Evolutionary conservation across 1,140 invertebrate genomes (phyloP).

Genomic region (Chironomus tepperi): DNA sequence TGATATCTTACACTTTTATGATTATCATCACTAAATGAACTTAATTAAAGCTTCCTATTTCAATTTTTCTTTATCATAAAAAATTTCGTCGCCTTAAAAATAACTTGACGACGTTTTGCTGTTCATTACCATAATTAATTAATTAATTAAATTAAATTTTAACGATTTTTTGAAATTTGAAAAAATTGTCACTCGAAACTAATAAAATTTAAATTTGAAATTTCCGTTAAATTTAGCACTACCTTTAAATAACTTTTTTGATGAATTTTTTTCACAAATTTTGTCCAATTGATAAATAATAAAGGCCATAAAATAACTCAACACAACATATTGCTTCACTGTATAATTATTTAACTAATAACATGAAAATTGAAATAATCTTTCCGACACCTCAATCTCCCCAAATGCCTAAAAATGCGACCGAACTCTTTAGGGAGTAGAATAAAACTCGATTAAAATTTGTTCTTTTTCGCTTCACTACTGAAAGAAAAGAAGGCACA

Average conservation of each 20-base stretch:
- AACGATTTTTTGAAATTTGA: too few species aligned
- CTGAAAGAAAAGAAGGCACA: not conserved
- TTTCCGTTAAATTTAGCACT: too few species aligned
- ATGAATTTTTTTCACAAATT: too few species aligned
- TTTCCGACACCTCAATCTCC: not conserved
- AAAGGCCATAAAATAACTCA: too few species aligned
- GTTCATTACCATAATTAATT: too few species aligned
- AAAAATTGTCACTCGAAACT: too few species aligned
- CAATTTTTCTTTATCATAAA: not conserved
- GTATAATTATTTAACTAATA: not conserved
- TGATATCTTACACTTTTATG: not conserved
- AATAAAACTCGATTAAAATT: conserved; percentile 18
- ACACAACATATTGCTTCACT: too few species aligned
- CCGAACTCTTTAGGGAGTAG: conserved; percentile 17
- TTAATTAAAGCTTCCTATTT: conserved; percentile 2
- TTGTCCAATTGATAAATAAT: too few species aligned
- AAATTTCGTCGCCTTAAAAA: not conserved
- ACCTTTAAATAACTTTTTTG: too few species aligned
- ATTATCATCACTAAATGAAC: not conserved
- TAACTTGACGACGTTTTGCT: too few species aligned
- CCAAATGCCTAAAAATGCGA: not conserved
- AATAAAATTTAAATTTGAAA: too few species aligned
- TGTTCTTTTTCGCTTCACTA: conserved; percentile 10
- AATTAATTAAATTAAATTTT: too few species aligned
- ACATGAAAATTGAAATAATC: not conserved